Percentiles rank a stretch among this genome's conserved stretches.
phyloP scores from a whole-genome alignment of 2,797 vertebrate genomes.

The Rhynchotus rufescens region DNA sequence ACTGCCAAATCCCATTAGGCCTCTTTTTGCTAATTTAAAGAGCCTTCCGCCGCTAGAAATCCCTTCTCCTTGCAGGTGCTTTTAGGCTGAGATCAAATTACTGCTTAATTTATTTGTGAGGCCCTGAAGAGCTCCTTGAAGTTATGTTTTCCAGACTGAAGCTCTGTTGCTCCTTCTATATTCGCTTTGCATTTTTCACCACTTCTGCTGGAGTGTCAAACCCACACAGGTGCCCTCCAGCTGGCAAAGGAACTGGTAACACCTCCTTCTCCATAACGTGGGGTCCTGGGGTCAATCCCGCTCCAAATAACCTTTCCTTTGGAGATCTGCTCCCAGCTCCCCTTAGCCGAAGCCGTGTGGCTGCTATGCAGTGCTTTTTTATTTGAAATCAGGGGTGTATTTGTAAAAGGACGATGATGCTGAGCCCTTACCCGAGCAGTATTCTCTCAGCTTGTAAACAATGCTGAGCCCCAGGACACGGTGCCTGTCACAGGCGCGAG shows the following conservation, averaged over 20 bases:
- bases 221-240: neutral
- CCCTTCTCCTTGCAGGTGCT: neutral
- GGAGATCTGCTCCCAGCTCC: neutral
- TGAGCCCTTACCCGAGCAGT: neutral
- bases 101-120: neutral
- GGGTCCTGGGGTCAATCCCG: neutral
- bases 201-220: neutral
- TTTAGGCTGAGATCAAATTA: neutral
- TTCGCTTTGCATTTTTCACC: neutral
- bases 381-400: neutral
- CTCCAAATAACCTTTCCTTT: neutral
- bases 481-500: neutral
- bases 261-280: accelerated
- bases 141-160: neutral
- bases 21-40: constrained; percentile 5
- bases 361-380: neutral
- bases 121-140: neutral
- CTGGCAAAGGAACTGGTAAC: neutral
- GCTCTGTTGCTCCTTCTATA: neutral
- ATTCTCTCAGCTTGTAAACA: neutral
- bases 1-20: neutral
- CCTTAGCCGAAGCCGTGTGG: neutral
- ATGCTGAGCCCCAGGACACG: neutral
- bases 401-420: neutral
- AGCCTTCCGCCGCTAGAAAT: neutral